Base-by-base conservation (phyloP, 2,888 invertebrate genomes). In the Nephrotoma guestfalica region DNA sequence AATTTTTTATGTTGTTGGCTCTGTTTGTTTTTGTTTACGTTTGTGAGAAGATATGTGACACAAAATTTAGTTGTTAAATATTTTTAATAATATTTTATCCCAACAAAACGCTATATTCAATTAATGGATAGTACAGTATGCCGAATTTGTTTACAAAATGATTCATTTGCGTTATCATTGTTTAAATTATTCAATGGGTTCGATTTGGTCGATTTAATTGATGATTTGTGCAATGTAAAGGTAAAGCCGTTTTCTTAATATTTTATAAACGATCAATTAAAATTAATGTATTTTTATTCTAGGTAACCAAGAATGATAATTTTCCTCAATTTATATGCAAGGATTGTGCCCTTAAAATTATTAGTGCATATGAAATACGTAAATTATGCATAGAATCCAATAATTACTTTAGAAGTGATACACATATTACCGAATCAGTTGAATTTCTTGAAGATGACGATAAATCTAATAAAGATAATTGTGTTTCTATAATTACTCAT, bases 351-450 rank as follows among this genome's bases (percentile, higher is more conserved):
- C 41, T 85, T 43, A 86, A 83, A n/a, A 45, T 88, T 41, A 42
- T 86, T 2, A 45, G 86, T 43, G 87, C 87, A 13, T 41, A 86
- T 18, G 86, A 87, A 15, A 87, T 88, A 11, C 18, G 86, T 2
- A 86, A 85, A 51, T 83, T 43, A 41, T 88, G 83, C 41, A 6
- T 88, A 13, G 71, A 86, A 57, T 87, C 87, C 0, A 86, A 88
- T 86, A 51, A 85, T 7, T 85, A 86, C 4, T 43, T 87, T 18
- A 57, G 43, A 57, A 57, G 51, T 15, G 7, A 15, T 6, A 15
- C 6, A 30, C 30, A 30, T 30, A 15, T 15, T 51, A 83, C 30
- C 2, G 41, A n/a, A 51, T 86, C 57, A 7, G 41, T 47, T 42
- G 86, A 83, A 84, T 41, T 18, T 9, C 42, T 4, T 6, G 13